A percentile compares a stretch with the other conserved stretches of the same genome.
Conservation (phyloP, 2,113 vertebrate species). For the Neoarius graeffei region DNA sequence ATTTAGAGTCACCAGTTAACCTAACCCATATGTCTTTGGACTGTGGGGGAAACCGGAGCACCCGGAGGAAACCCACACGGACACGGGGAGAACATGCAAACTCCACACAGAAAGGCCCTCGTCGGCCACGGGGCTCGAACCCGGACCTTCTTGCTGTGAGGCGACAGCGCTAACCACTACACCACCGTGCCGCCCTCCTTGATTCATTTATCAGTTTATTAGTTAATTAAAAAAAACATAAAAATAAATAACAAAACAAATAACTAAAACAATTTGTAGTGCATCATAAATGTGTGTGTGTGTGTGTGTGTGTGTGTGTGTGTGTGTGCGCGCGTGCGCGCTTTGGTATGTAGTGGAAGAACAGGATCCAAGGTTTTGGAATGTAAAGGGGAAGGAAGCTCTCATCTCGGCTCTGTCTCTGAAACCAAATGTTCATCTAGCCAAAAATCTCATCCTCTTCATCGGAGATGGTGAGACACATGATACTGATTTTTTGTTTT, state of each 20-base stretch:
- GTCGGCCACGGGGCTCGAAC: no score
- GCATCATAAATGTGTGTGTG: not conserved
- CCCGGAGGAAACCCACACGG: no score
- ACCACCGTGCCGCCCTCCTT: no score
- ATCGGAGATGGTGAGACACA: conserved; percentile 76
- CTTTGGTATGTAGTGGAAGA: conserved; percentile 57
- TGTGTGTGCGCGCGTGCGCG: not conserved
- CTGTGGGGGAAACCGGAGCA: no score
- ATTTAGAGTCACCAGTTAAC: no score
- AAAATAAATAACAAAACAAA: no score
- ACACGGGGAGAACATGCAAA: no score
- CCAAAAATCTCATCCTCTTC: conserved; percentile 78
- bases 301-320: not conserved
- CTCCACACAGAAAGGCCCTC: no score
- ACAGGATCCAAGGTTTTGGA: conserved; percentile 72
- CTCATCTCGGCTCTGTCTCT: conserved; percentile 65
- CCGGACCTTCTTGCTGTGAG: no score
- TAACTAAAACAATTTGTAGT: not conserved
- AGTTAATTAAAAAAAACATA: not conserved
- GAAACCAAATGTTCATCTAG: conserved; percentile 62
- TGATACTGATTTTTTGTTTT: not conserved
- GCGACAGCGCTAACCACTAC: no score
- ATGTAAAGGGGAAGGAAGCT: conserved; percentile 66
- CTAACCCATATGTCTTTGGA: no score
- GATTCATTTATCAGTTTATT: not conserved